Evolutionary conservation across 1,140 invertebrate genomes (phyloP), one percentile per base, ranked within the genome.

Genomic region (Drosophila subpulchrella): DNA sequence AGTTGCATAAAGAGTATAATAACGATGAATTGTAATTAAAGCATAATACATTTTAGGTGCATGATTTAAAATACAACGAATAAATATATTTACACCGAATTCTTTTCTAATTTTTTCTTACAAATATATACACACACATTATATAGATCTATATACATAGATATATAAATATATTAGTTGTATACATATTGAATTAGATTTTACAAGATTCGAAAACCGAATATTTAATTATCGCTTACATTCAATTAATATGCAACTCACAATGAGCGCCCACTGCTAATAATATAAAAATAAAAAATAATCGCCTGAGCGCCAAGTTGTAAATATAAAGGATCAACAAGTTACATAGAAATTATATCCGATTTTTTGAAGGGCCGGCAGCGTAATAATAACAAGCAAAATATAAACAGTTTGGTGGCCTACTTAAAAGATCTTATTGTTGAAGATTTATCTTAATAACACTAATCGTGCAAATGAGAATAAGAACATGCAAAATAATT

Each of bases 51-150:
- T 72, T 85, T 81, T 57, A 65, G 63, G 63, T 65, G 81, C 80
- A 89, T 89, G 70, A 89, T 89, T 89, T 89, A 81, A 84, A 80
- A 89, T 89, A 89, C 84, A 89, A 89, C 84, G 84, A 89, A 88
- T 89, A 82, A 89, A 89, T 88, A 88, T 89, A 86, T 86, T 86
- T 86, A 86, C 82, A 86, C 82, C 68, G 70, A 86, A 51, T 67
- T 76, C 72, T 88, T 81, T 88, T 83, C 65, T 89, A 80, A 83
- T 74, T 83, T 88, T 79, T 61, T 75, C 75, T 83, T 89, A 88
- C 78, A 66, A 79, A 77, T 83, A 89, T 86, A 86, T 88, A 88
- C 78, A 85, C 75, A 77, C 70, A 75, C 39, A 27, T 27, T 51
- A 48, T 70, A 77, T 44, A 67, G 48, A 75, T 66, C 62, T 76